Evolutionary conservation across 2,797 vertebrate genomes (phyloP).

Genomic region (Falco berigora): DNA sequence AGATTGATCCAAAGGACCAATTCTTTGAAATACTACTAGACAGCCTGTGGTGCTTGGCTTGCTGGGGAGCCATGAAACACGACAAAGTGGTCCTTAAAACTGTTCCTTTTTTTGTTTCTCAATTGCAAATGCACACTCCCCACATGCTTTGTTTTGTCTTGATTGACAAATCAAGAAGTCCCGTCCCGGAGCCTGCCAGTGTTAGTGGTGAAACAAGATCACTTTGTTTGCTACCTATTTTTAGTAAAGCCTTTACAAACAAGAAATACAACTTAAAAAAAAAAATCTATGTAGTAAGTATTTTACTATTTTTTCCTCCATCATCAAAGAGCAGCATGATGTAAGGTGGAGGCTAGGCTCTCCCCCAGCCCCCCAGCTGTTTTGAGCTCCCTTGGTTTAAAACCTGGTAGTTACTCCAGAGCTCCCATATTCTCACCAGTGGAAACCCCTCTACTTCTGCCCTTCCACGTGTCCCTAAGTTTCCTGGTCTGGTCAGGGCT

Average conservation of each 20-base stretch:
- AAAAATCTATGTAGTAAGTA: background rate
- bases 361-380: rapidly evolving
- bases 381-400: background rate
- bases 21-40: background rate
- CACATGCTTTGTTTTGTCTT: too few relatives aligned
- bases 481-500: background rate
- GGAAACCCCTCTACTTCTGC: background rate
- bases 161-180: background rate
- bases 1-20: background rate
- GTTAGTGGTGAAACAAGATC: background rate
- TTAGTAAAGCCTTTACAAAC: background rate
- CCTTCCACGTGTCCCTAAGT: background rate
- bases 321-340: background rate
- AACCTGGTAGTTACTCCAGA: background rate
- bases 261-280: background rate
- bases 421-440: background rate
- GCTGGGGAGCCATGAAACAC: background rate
- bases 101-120: background rate
- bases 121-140: background rate
- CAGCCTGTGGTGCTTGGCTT: background rate
- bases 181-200: background rate
- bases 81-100: background rate
- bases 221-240: background rate
- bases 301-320: background rate
- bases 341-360: background rate